Evolutionary conservation across 2,797 vertebrate species (phyloP).

Genomic region (Aldrovandia affinis): DNA sequence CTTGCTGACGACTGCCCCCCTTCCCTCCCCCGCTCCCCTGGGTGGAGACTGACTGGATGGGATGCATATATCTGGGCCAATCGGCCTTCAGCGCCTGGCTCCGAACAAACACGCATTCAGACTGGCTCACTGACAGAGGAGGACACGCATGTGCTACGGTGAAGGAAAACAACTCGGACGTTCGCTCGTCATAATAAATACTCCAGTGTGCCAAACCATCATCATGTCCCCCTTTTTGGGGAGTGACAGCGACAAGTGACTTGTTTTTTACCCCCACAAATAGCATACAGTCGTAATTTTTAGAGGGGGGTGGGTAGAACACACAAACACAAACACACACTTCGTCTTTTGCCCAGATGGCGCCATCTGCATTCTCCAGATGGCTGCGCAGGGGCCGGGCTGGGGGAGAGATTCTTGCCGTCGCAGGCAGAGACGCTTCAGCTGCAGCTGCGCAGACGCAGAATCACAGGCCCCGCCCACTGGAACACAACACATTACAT

Average conservation of each 20-base stretch:
- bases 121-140: background rate
- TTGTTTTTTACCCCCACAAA: background rate
- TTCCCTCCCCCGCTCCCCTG: background rate
- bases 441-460: background rate
- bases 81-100: background rate
- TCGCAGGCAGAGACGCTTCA: background rate
- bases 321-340: conserved; percentile 1
- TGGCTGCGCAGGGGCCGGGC: conserved; percentile 34
- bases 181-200: background rate
- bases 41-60: background rate
- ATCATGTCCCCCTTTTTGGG: background rate
- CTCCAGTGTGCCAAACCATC: background rate
- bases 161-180: background rate
- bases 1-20: background rate
- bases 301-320: conserved; percentile 7
- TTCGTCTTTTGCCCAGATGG: conserved; percentile 47
- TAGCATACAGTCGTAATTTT: background rate
- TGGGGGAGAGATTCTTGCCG: background rate
- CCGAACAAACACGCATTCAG: background rate
- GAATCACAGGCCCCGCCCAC: background rate
- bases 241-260: background rate
- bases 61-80: background rate
- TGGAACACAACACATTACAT: too few relatives aligned
- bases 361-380: conserved; percentile 49
- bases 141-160: background rate